These are phyloP conservation scores for Phoeniculus purpureus DNA, from an alignment of 2,797 vertebrate genomes.

Conservation along the genomic window DNA sequence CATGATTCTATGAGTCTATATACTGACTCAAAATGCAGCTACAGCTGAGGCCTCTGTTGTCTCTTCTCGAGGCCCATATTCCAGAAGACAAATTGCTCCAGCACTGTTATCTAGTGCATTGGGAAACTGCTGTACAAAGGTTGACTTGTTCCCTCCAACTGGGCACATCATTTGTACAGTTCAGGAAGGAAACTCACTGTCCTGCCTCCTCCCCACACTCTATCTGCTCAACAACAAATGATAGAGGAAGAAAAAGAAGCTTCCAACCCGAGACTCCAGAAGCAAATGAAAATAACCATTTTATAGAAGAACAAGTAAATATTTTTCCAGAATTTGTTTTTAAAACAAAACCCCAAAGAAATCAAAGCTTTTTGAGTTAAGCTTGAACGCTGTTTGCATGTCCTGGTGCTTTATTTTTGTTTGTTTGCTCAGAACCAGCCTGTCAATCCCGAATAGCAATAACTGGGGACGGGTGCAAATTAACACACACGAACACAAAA, in stretches of 20 bases:
- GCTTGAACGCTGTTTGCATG: not conserved
- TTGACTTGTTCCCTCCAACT: not conserved
- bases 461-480: conserved; percentile 17
- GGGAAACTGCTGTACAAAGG: not conserved
- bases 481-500: conserved; percentile 65
- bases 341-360: not conserved
- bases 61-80: not conserved
- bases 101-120: not conserved
- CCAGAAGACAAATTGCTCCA: not conserved
- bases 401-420: not conserved
- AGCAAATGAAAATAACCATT: not conserved
- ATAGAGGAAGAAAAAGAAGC: not conserved
- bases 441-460: conserved; percentile 26
- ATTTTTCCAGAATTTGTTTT: not conserved
- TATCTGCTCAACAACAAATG: not conserved
- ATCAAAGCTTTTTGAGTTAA: rapidly evolving
- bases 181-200: not conserved
- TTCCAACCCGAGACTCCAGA: not conserved
- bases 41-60: not conserved
- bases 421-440: not conserved
- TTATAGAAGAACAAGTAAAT: not conserved
- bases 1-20: too few relatives aligned
- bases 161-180: not conserved
- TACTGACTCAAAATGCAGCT: not conserved
- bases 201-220: not conserved